Evolutionary conservation across 2,888 invertebrate genomes (phyloP), one percentile per base, ranked within the genome.

Genomic region (Papilio demoleus): DNA sequence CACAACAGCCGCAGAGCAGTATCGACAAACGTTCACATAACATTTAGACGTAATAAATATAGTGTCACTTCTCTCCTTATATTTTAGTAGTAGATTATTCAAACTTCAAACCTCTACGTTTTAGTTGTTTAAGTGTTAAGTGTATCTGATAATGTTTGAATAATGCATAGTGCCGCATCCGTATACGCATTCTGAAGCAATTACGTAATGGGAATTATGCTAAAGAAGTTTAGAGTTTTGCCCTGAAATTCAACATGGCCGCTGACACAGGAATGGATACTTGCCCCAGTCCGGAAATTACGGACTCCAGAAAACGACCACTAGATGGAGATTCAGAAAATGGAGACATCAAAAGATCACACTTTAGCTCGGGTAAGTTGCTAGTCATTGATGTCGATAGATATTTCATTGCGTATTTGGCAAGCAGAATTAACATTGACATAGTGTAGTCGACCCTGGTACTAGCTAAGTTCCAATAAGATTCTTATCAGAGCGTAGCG

Each of bases 221-320:
- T 92, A 90, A 87, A 92, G 88, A 92, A 88, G 90, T 92, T 89
- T 84, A 90, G 90, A 91, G 91, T 90, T 91, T 92, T 91, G 86
- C 88, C 90, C 92, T 92, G 91, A 92, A 91, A 90, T 91, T 88
- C 94, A 95, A 96, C 94, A 97, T 97, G 97, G 97, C 97, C 94
- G 97, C 97, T 93, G 97, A 97, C 94, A 96, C 96, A 94, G 96
- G 96, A 94, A 97, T 97, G 97, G 97, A 97, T 95, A 96, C 97
- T 94, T 97, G 97, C 95, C 96, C 97, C 92, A 97, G 97, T 94
- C 97, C 97, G 93, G 97, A 97, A 94, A 96, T 96, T 93, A 94
- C 95, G 88, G 97, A 97, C 94, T 97, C 97, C 92, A 95, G 97
- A 93, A 97, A 97, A 94, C 95, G 97, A 91, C 97, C 97, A 82